A percentile compares a stretch with the other conserved stretches of the same genome.
These are phyloP conservation scores for Moxostoma hubbsi DNA, from an alignment of 2,797 vertebrate genomes.

Conservation along the genomic window DNA sequence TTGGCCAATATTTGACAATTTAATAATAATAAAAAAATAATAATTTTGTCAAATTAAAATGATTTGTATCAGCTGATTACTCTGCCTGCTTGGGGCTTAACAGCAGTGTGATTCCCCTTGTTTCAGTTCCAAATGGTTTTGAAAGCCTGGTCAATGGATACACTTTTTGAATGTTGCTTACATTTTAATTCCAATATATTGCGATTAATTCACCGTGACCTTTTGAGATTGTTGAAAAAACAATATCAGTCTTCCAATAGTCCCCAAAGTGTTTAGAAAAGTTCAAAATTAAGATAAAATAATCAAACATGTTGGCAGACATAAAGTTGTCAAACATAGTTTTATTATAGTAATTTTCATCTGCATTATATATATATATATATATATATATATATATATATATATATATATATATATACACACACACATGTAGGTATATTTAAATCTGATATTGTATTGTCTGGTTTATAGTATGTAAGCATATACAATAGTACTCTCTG, in stretches of 20 bases:
- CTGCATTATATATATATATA: constrained; percentile 53
- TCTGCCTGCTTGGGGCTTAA: too few relatives aligned
- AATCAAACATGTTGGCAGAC: constrained; percentile 32
- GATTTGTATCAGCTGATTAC: too few relatives aligned
- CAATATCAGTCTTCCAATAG: neutral
- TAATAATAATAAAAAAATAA: too few relatives aligned
- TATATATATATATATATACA: constrained; percentile 50
- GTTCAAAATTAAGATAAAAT: neutral
- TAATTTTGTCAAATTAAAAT: too few relatives aligned
- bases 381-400: constrained; percentile 48
- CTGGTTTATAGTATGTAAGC: constrained; percentile 56
- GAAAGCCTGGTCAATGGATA: too few relatives aligned
- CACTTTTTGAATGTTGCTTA: too few relatives aligned
- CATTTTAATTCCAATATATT: too few relatives aligned
- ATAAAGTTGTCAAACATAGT: constrained; percentile 53
- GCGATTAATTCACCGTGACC: neutral
- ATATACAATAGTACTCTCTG: constrained; percentile 58
- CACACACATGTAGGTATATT: constrained; percentile 37
- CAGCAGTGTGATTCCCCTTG: too few relatives aligned
- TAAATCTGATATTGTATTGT: constrained; percentile 51
- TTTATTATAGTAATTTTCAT: constrained; percentile 61
- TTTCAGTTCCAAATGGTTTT: too few relatives aligned
- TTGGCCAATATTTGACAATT: too few relatives aligned
- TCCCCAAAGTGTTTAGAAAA: neutral
- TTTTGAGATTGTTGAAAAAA: neutral